Evolutionary conservation across 2,888 invertebrate genomes (phyloP).

Genomic region (Acanthosoma haemorrhoidale): DNA sequence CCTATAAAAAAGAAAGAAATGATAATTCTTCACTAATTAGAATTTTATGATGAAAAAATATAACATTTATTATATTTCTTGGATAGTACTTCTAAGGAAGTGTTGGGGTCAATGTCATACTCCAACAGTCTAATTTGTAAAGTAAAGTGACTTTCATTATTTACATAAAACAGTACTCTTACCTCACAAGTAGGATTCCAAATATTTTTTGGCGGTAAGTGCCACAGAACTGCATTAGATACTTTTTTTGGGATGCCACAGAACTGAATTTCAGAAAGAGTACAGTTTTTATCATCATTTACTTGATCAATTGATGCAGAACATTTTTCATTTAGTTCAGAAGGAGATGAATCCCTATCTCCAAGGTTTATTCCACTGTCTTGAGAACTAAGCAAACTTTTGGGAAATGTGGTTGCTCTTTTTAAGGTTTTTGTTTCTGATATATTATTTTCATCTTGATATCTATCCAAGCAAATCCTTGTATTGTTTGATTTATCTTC

Average conservation of each 20-base stretch:
- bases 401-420: constrained; percentile 42
- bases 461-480: neutral
- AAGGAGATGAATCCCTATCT: constrained; percentile 32
- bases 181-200: constrained; percentile 78
- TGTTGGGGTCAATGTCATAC: too few species aligned
- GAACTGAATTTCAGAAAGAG: neutral
- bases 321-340: constrained; percentile 24
- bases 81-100: too few species aligned
- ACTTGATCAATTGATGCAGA: neutral
- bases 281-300: neutral
- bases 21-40: neutral
- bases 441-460: neutral
- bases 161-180: constrained; percentile 39
- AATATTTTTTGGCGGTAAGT: constrained; percentile 69
- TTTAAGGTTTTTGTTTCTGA: neutral
- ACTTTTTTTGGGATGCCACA: neutral
- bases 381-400: constrained; percentile 55
- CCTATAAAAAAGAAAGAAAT: constrained; percentile 49
- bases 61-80: neutral
- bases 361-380: constrained; percentile 65
- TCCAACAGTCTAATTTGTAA: too few species aligned
- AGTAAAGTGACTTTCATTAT: too few species aligned
- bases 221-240: constrained; percentile 52
- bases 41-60: too few species aligned
- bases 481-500: neutral